A percentile compares a stretch with the other conserved stretches of the same genome.
These are phyloP conservation scores for Timandra comae DNA, from an alignment of 2,888 invertebrate species.

Conservation along the genomic window DNA sequence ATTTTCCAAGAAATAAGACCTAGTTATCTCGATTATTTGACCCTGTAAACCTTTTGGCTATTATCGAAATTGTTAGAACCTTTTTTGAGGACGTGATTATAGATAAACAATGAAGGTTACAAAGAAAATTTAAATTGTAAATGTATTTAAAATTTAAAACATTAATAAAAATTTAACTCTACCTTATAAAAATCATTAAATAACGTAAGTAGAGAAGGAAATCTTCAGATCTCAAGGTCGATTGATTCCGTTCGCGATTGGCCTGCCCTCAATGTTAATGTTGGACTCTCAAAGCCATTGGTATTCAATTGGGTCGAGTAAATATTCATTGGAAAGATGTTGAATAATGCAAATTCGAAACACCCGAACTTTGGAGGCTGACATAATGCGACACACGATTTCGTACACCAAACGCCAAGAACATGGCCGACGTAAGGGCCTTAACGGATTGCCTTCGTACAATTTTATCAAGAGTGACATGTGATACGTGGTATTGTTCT, in stretches of 20 bases:
- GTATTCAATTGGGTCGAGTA: slow-evolving; percentile 39
- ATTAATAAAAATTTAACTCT: no score
- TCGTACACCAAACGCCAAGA: slow-evolving; percentile 1
- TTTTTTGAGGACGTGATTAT: no score
- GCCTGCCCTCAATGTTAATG: slow-evolving; percentile 24
- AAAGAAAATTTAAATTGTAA: no score
- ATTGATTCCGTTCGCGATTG: slow-evolving; percentile 22
- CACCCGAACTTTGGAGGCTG: slow-evolving; percentile 31
- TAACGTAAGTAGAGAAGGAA: slow-evolving; percentile 11
- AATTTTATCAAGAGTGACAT: slow-evolving; percentile 4
- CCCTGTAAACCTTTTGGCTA: no score
- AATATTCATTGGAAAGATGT: slow-evolving; percentile 41
- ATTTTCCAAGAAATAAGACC: no score
- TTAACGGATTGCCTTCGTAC: slow-evolving; percentile 4
- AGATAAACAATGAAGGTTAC: no score
- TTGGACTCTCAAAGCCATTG: slow-evolving; percentile 33
- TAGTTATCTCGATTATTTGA: no score
- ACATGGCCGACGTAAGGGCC: slow-evolving; percentile 4
- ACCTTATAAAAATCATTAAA: slow-evolving; percentile 5
- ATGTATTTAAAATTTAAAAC: no score
- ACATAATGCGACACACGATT: slow-evolving; percentile 34
- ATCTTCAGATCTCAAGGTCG: slow-evolving; percentile 20
- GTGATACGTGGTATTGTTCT: no score
- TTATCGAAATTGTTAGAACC: no score
- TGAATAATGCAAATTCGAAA: slow-evolving; percentile 44